phyloP scores from a whole-genome alignment of 2,797 vertebrate genomes.

The Poecile montanus region DNA sequence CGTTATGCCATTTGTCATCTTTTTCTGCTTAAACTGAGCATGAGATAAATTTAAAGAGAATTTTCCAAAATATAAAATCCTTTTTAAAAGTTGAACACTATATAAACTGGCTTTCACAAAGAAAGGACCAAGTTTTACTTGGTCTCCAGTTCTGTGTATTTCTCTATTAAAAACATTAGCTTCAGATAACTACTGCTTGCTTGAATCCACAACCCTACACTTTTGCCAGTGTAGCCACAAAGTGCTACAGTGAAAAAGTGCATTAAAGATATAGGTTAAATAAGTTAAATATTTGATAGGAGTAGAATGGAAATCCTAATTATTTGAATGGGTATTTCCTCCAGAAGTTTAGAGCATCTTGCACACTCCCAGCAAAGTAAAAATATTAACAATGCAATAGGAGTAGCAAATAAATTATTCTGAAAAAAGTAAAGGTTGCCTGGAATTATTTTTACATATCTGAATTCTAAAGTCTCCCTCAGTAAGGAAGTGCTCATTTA shows the following conservation, averaged over 20 bases:
- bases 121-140: neutral
- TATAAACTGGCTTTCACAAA: neutral
- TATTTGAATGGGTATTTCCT: neutral
- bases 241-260: neutral
- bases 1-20: neutral
- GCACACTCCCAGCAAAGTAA: neutral
- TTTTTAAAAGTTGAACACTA: neutral
- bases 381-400: conserved; percentile 20
- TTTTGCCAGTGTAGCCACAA: neutral
- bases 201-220: neutral
- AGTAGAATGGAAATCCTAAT: neutral
- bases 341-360: neutral
- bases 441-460: conserved; percentile 43
- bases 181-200: neutral
- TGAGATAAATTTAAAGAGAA: neutral
- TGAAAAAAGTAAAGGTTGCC: conserved; percentile 27
- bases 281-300: neutral
- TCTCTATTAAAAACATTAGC: neutral
- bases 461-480: conserved; percentile 4
- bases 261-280: neutral
- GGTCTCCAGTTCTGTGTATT: neutral
- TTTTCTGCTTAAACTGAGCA: neutral
- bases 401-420: conserved; percentile 39
- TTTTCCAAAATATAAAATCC: neutral
- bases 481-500: conserved; percentile 42